Conservation (phyloP, 2,797 vertebrate genomes). For the Merluccius polli region DNA sequence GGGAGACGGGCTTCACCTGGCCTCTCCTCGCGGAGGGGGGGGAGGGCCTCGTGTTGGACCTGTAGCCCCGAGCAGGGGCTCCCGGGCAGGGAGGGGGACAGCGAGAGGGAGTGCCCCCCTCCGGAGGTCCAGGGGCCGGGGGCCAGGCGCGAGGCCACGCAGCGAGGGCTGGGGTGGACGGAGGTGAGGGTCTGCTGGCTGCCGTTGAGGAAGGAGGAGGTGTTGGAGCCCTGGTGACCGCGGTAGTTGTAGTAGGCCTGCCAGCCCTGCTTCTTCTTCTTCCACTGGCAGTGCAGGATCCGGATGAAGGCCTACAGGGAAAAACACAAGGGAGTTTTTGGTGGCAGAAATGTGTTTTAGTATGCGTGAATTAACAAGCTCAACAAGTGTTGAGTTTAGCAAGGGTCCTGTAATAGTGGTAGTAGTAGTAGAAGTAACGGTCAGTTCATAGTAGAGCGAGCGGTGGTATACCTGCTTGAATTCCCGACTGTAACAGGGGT, state of each 20-base stretch:
- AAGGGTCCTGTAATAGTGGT: no score
- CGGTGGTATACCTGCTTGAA: slow-evolving; percentile 70
- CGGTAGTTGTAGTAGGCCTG: slow-evolving; percentile 77
- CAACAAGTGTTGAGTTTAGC: not conserved
- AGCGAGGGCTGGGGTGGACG: slow-evolving; percentile 74
- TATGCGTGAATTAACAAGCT: no score
- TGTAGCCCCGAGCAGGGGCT: slow-evolving; percentile 37
- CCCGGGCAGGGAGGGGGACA: slow-evolving; percentile 19
- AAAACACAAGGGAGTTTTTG: not conserved
- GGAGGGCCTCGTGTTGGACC: slow-evolving; percentile 14
- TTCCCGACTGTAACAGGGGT: slow-evolving; percentile 91
- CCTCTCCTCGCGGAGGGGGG: slow-evolving; percentile 12
- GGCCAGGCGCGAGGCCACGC: slow-evolving; percentile 58
- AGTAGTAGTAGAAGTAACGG: not conserved
- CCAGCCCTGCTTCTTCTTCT: slow-evolving; percentile 72
- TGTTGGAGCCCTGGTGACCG: slow-evolving; percentile 76
- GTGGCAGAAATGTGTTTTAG: not conserved
- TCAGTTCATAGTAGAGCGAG: not conserved
- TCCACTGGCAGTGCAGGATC: slow-evolving; percentile 71
- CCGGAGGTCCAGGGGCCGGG: slow-evolving; percentile 16
- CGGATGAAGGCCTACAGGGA: slow-evolving; percentile 60
- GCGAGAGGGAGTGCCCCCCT: slow-evolving; percentile 36
- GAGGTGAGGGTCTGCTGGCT: slow-evolving; percentile 86
- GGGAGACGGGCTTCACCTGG: not conserved
- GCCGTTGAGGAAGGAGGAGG: slow-evolving; percentile 77